Conservation (phyloP, 2,888 invertebrate species). For the Escarpia spicata region DNA sequence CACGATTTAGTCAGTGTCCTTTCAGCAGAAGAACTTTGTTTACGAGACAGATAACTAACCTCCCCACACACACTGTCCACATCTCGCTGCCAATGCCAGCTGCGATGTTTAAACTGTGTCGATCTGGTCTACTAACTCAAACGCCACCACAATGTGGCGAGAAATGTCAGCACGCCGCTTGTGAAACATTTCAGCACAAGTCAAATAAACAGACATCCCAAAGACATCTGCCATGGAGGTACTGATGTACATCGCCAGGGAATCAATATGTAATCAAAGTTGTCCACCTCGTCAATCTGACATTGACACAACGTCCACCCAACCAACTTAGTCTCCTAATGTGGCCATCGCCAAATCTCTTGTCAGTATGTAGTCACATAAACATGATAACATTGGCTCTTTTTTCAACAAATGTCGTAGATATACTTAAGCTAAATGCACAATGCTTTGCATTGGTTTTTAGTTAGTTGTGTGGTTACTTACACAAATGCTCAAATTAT, state of each 20-base stretch:
- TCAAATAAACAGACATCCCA: slow-evolving; percentile 6
- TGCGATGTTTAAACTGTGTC: not conserved
- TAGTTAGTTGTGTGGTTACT: no score
- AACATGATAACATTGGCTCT: not conserved
- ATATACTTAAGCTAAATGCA: not conserved
- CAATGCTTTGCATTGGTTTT: no score
- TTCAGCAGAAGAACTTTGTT: not conserved
- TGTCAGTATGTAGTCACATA: not conserved
- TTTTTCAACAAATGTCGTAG: not conserved
- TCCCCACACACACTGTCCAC: no score
- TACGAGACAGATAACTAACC: not conserved
- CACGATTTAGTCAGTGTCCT: not conserved
- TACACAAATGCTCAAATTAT: no score
- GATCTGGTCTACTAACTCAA: not conserved
- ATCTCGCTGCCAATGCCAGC: not conserved
- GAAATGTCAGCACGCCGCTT: not conserved
- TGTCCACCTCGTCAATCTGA: not conserved
- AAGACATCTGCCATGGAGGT: not conserved
- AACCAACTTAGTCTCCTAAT: not conserved
- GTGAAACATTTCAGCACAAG: slow-evolving; percentile 13
- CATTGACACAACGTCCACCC: not conserved
- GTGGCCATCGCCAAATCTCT: not conserved
- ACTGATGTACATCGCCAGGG: not conserved
- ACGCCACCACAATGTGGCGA: not conserved
- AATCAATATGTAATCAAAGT: slow-evolving; percentile 16